Evolutionary conservation across 2,797 vertebrate genomes (phyloP).

Genomic region (Hoplostethus atlanticus): DNA sequence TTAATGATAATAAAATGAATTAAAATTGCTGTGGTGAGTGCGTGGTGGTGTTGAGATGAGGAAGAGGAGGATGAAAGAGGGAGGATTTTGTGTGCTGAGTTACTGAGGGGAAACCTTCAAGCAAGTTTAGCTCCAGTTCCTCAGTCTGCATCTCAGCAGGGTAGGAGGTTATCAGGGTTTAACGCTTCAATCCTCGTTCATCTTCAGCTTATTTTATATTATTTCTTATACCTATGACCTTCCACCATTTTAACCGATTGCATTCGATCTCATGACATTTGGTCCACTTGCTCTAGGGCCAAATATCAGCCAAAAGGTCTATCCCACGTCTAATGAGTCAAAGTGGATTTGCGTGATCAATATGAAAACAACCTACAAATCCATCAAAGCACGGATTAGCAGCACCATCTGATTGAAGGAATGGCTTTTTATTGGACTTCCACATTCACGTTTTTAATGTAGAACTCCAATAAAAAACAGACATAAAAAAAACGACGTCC

Average conservation of each 20-base stretch:
- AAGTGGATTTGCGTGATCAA: background rate
- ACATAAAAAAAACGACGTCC: background rate
- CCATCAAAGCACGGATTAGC: background rate
- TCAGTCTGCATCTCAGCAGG: conserved; percentile 14
- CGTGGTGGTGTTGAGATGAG: conserved; percentile 12
- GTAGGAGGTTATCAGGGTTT: conserved; percentile 57
- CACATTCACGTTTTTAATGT: no score
- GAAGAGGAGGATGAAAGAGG: background rate
- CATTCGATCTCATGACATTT: conserved; percentile 28
- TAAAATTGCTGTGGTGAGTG: background rate
- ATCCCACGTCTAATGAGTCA: background rate
- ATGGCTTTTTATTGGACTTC: no score
- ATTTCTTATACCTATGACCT: conserved; percentile 8
- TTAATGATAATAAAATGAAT: conserved; percentile 3
- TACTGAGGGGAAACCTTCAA: conserved; percentile 38
- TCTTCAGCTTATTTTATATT: background rate
- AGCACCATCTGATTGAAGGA: background rate
- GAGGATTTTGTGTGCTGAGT: background rate
- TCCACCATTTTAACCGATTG: background rate
- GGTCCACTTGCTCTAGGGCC: conserved; percentile 19
- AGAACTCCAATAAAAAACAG: no score
- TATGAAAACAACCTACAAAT: background rate
- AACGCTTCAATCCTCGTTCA: background rate
- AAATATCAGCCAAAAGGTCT: conserved; percentile 17
- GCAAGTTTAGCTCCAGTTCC: conserved; percentile 40